phyloP scores from a whole-genome alignment of 2,888 invertebrate genomes.

The Cosmopolites sordidus region DNA sequence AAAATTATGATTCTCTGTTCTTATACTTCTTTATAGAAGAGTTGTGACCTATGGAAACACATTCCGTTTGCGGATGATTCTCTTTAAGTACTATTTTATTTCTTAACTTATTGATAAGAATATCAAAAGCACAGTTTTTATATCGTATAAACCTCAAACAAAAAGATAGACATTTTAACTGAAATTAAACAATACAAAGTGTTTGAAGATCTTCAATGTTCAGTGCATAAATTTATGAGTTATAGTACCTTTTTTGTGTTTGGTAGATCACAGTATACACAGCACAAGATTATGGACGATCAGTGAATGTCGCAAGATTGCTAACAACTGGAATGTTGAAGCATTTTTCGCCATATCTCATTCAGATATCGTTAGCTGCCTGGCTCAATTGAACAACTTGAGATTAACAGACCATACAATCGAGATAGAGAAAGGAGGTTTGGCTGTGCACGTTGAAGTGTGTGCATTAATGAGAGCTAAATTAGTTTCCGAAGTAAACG shows the following conservation, averaged over 20 bases:
- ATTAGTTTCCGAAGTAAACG: conserved; percentile 72
- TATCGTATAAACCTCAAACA: too few relatives aligned
- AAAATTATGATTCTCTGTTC: too few relatives aligned
- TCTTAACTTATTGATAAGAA: too few relatives aligned
- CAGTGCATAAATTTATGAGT: too few relatives aligned
- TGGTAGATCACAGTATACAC: conserved; percentile 71
- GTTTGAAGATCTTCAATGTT: too few relatives aligned
- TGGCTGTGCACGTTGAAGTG: conserved; percentile 74
- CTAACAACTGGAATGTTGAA: conserved; percentile 71
- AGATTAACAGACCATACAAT: conserved; percentile 59
- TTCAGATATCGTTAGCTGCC: conserved; percentile 60
- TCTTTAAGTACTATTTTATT: too few relatives aligned
- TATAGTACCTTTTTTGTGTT: conserved; percentile 6
- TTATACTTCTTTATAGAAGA: too few relatives aligned
- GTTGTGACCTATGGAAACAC: too few relatives aligned
- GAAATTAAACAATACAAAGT: too few relatives aligned
- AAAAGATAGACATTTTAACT: too few relatives aligned
- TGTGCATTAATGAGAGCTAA: conserved; percentile 78
- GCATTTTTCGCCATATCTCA: conserved; percentile 68
- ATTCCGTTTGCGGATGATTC: too few relatives aligned
- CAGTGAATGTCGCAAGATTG: conserved; percentile 66
- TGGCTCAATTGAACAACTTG: conserved; percentile 55
- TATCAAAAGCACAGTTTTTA: too few relatives aligned
- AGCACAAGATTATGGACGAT: conserved; percentile 74
- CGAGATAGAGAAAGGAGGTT: conserved; percentile 52